phyloP scores from a whole-genome alignment of 2,888 invertebrate genomes.

The Dastarcus helophoroides region DNA sequence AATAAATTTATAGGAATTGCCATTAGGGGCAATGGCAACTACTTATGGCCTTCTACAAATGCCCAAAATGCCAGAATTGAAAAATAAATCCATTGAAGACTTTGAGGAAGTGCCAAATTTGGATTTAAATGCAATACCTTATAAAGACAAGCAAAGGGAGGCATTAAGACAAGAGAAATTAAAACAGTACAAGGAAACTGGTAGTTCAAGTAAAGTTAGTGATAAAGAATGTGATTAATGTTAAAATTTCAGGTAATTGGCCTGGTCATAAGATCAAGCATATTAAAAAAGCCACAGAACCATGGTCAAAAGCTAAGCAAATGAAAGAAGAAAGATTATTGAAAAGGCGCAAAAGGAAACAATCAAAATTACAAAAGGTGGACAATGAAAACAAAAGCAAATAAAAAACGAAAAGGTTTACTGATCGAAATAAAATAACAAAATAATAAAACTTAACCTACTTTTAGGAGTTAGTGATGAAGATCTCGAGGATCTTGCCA shows the following conservation, averaged over 20 bases:
- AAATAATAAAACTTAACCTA: constrained; percentile 13
- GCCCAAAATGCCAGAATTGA: constrained; percentile 93
- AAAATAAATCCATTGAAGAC: constrained; percentile 45
- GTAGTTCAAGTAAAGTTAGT: constrained; percentile 37
- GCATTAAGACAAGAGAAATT: constrained; percentile 59
- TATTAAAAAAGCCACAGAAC: constrained; percentile 48
- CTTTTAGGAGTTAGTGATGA: constrained; percentile 48
- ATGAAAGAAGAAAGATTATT: constrained; percentile 54
- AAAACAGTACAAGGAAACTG: constrained; percentile 57
- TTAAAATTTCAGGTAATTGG: constrained; percentile 25
- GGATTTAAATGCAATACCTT: constrained; percentile 64
- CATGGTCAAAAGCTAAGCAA: constrained; percentile 71
- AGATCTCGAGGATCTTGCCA: constrained; percentile 64
- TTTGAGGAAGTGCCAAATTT: constrained; percentile 48
- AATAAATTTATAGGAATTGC: constrained; percentile 50
- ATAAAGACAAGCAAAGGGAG: constrained; percentile 71
- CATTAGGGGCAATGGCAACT: constrained; percentile 71
- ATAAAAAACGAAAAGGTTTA: constrained; percentile 36
- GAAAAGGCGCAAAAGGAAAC: constrained; percentile 51
- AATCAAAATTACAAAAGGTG: constrained; percentile 41
- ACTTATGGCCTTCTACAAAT: constrained; percentile 83
- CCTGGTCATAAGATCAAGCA: constrained; percentile 33
- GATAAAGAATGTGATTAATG: constrained; percentile 3
- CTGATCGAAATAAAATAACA: constrained; percentile 24
- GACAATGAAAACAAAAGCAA: constrained; percentile 28